These are phyloP conservation scores for Spilogale gracilis DNA, from an alignment of 2,113 vertebrate genomes.

Conservation along the genomic window DNA sequence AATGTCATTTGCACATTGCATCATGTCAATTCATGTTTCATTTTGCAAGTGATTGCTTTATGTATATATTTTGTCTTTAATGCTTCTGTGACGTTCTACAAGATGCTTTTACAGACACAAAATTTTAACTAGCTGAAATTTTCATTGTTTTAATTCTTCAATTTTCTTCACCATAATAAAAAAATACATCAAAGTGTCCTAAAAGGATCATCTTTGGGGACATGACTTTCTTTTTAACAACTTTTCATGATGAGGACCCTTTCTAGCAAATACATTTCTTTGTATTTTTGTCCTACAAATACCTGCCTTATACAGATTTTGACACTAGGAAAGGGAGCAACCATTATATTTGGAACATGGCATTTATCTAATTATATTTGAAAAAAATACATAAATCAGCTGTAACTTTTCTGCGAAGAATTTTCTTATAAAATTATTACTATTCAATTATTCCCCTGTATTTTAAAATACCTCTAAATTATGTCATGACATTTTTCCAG, in stretches of 20 bases:
- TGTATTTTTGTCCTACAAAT: background rate
- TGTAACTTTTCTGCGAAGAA: background rate
- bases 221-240: background rate
- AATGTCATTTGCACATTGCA: background rate
- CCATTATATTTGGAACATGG: background rate
- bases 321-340: background rate
- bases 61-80: background rate
- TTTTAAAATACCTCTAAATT: conserved; percentile 52
- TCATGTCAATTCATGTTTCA: background rate
- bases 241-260: background rate
- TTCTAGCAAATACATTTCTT: background rate
- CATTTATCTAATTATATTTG: conserved; percentile 21
- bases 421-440: background rate
- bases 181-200: background rate
- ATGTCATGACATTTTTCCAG: background rate
- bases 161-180: background rate
- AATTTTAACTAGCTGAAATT: background rate
- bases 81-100: background rate
- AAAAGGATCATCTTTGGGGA: background rate
- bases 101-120: conserved; percentile 25
- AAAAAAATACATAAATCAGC: background rate
- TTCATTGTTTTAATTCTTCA: background rate
- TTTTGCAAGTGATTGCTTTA: background rate
- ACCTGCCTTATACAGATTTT: background rate
- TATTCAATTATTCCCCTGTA: background rate